phyloP scores from a whole-genome alignment of 2,888 invertebrate species.

The Anagyrus pseudococci region DNA sequence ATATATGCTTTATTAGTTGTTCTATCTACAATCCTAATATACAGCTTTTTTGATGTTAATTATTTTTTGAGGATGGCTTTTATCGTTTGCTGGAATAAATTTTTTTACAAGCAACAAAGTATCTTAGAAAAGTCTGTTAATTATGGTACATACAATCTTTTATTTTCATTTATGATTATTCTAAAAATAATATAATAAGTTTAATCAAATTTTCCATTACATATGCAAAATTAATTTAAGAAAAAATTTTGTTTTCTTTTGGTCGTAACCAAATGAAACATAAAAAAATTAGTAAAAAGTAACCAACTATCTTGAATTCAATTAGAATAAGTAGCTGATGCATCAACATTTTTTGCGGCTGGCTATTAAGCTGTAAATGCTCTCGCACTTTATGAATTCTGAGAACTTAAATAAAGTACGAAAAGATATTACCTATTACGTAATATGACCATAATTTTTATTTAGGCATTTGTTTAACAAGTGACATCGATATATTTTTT shows the following conservation, averaged over 20 bases:
- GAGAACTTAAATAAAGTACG: too few species aligned
- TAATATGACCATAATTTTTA: too few species aligned
- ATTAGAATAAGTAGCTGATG: too few species aligned
- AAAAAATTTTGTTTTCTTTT: too few species aligned
- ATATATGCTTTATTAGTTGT: not conserved
- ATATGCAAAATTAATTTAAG: too few species aligned
- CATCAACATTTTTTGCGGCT: too few species aligned
- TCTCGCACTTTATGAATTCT: too few species aligned
- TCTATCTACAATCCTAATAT: constrained; percentile 61
- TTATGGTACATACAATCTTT: constrained; percentile 69
- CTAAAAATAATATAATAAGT: constrained; percentile 56
- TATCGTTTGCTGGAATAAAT: constrained; percentile 72
- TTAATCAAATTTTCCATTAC: constrained; percentile 56
- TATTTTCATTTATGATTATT: not conserved
- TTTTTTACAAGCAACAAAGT: constrained; percentile 74
- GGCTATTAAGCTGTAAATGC: too few species aligned
- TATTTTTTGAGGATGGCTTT: constrained; percentile 76
- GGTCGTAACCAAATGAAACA: not conserved
- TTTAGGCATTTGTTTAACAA: constrained; percentile 80
- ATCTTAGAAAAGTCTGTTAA: constrained; percentile 74
- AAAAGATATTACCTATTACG: too few species aligned
- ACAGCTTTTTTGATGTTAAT: constrained; percentile 79
- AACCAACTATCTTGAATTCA: too few species aligned
- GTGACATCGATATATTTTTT: constrained; percentile 84
- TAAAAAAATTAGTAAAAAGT: not conserved